Evolutionary conservation across 2,888 invertebrate species (phyloP).

Genomic region (Pristionchus mayeri): DNA sequence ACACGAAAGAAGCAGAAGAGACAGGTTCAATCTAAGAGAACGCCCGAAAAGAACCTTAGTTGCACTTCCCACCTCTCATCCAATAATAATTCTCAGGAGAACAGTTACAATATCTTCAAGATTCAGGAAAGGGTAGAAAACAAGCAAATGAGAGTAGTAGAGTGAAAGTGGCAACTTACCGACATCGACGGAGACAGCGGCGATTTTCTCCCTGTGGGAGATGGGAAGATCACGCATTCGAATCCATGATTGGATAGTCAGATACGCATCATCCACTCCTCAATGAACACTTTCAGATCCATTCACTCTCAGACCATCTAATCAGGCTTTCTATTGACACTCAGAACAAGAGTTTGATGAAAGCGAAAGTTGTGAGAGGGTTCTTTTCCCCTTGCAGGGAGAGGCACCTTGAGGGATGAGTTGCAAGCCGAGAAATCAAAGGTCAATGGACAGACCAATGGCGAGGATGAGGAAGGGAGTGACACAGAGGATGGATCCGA

Average conservation of each 20-base stretch:
- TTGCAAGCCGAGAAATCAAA: neutral
- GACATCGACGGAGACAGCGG: constrained; percentile 28
- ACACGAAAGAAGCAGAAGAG: neutral
- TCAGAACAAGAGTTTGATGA: constrained; percentile 14
- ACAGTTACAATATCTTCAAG: neutral
- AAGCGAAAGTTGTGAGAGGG: constrained; percentile 6
- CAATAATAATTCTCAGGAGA: neutral
- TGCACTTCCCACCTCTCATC: neutral
- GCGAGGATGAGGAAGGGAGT: constrained; percentile 73
- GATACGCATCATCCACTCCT: constrained; percentile 74
- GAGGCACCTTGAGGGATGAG: neutral
- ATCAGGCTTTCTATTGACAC: neutral
- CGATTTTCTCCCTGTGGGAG: constrained; percentile 47
- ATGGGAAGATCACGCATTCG: constrained; percentile 52
- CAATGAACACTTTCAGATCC: neutral
- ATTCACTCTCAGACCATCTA: too few relatives aligned
- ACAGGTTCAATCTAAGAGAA: neutral
- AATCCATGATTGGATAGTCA: constrained; percentile 72
- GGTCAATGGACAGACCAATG: constrained; percentile 58
- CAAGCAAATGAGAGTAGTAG: neutral
- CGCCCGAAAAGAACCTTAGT: neutral
- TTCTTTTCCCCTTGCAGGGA: neutral
- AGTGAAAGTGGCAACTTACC: neutral
- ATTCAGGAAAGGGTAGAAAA: neutral
- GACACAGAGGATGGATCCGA: constrained; percentile 74